Conservation (phyloP, 2,113 vertebrate genomes). For the Labeo rohita region DNA sequence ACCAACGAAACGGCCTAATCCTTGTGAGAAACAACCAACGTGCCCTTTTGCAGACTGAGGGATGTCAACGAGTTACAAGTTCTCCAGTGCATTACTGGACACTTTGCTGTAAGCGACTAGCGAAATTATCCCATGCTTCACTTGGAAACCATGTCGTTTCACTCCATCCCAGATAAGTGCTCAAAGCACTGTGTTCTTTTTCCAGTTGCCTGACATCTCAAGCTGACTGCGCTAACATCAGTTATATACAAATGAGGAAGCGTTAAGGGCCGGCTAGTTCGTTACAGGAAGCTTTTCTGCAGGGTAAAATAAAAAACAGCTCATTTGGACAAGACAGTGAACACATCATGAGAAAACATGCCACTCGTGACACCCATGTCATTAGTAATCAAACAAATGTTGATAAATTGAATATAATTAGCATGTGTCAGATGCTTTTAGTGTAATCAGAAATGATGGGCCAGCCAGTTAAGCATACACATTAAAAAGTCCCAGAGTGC, state of each 20-base stretch:
- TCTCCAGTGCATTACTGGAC: conserved; percentile 17
- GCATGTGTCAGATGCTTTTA: conserved; percentile 71
- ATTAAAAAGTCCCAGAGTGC: conserved; percentile 51
- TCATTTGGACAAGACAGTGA: conserved; percentile 55
- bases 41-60: background rate
- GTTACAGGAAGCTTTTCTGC: conserved; percentile 53
- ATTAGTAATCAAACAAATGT: conserved; percentile 78
- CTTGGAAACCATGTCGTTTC: conserved; percentile 19
- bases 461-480: conserved; percentile 74
- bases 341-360: conserved; percentile 59
- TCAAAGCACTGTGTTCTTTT: conserved; percentile 40
- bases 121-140: conserved; percentile 46
- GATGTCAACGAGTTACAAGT: background rate
- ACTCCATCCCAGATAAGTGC: conserved; percentile 34
- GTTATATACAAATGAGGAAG: conserved; percentile 46
- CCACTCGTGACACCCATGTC: conserved; percentile 75
- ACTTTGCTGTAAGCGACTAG: conserved; percentile 27
- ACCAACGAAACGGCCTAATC: conserved; percentile 25
- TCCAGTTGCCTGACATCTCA: conserved; percentile 39
- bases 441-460: conserved; percentile 82
- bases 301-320: conserved; percentile 50
- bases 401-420: conserved; percentile 81
- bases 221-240: conserved; percentile 20
- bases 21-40: conserved; percentile 21
- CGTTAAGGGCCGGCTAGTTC: conserved; percentile 43